Percentiles rank a stretch among this genome's conserved stretches.
These are phyloP conservation scores for Parnassius apollo DNA, from an alignment of 2,888 invertebrate species.

Conservation along the genomic window DNA sequence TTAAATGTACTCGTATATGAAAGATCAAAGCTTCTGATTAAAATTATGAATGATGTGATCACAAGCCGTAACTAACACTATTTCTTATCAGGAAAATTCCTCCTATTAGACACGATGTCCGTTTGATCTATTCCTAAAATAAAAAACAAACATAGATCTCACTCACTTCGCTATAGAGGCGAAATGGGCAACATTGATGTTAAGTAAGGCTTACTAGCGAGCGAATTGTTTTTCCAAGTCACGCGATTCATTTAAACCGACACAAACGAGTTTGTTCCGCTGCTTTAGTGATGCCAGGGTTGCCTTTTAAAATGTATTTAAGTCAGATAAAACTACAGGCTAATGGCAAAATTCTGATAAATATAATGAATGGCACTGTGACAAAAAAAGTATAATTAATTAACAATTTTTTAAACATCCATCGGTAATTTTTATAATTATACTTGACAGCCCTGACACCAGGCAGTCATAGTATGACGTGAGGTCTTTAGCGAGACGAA, in stretches of 20 bases:
- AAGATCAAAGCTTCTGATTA: no score
- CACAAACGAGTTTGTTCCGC: conserved; percentile 27
- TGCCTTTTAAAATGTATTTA: conserved; percentile 1
- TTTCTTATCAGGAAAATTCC: conserved; percentile 6
- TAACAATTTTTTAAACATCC: background rate
- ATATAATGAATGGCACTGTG: background rate
- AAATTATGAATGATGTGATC: no score
- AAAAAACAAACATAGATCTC: conserved; percentile 22
- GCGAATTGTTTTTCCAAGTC: conserved; percentile 27
- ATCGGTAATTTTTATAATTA: conserved; percentile 4
- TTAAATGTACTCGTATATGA: no score
- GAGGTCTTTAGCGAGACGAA: conserved; percentile 54
- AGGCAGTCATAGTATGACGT: conserved; percentile 54
- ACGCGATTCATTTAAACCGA: conserved; percentile 27
- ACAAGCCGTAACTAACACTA: background rate
- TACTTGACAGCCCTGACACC: conserved; percentile 33
- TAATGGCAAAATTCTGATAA: background rate
- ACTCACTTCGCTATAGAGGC: conserved; percentile 11
- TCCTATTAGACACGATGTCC: conserved; percentile 7
- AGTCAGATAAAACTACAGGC: background rate
- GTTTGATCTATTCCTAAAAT: background rate
- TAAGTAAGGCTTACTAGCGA: conserved; percentile 5
- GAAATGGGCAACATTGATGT: no score
- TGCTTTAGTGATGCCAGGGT: conserved; percentile 15
- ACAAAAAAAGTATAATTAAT: background rate